phyloP scores from a whole-genome alignment of 1,140 invertebrate genomes.

The Frieseomelitta varia region DNA sequence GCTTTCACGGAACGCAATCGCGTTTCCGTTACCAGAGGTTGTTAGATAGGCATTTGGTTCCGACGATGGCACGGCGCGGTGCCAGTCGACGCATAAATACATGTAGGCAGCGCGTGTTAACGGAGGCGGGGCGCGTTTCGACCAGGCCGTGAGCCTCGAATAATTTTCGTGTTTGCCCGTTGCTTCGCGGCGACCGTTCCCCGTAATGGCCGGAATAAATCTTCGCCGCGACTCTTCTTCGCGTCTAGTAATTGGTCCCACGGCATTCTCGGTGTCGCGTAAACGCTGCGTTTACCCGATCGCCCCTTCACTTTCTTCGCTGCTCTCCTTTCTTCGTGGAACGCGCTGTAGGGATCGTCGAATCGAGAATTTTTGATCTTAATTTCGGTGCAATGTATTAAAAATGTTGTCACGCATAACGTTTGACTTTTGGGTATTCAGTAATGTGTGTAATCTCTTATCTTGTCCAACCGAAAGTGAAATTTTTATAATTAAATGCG shows the following conservation, averaged over 20 bases:
- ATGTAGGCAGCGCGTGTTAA: constrained; percentile 13
- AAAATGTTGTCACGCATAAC: neutral
- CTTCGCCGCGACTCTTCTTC: neutral
- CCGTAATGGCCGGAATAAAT: constrained; percentile 30
- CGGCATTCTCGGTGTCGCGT: neutral
- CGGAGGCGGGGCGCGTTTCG: constrained; percentile 4
- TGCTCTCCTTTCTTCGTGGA: neutral
- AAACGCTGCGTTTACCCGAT: neutral
- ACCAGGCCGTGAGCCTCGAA: neutral
- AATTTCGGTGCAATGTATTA: neutral
- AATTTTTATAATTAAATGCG: too few species aligned
- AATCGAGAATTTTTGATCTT: neutral
- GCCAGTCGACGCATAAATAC: constrained; percentile 26
- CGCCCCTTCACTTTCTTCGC: neutral
- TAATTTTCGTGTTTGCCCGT: constrained; percentile 17
- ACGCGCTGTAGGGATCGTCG: neutral
- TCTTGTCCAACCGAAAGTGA: too few species aligned
- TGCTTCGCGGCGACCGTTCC: neutral
- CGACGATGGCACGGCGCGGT: neutral
- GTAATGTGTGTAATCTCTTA: too few species aligned
- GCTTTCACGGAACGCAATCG: constrained; percentile 9
- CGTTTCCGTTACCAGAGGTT: constrained; percentile 12
- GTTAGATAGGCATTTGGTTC: constrained; percentile 18
- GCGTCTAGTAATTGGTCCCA: constrained; percentile 19
- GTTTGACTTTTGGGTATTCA: too few species aligned